Evolutionary conservation across 2,113 vertebrate species (phyloP), one percentile per base, ranked within the genome.

Genomic region (Anser cygnoides): DNA sequence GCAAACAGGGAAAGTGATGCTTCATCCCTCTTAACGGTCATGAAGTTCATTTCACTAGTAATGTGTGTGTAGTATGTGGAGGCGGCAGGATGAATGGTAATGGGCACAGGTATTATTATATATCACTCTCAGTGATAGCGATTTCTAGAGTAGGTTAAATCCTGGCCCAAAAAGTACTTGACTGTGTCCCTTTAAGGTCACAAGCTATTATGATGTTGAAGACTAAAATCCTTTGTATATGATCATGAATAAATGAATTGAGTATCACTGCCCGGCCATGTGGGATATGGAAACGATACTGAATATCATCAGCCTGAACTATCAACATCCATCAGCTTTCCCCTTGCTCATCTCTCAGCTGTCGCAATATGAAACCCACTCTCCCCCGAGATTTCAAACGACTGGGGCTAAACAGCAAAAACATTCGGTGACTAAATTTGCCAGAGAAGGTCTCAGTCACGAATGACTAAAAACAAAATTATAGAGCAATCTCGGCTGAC

Each of bases 391-490:
- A 94, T 90, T 96, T 96, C 87, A 92, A 96, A 91, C 7, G 74
- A 94, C 75, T 93, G 75, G 94, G 96, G 95, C 96, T 96, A 97
- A 94, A 97, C 89, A 94, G 93, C 92, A 94, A 96, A 97, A 96
- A 95, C 90, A 95, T 94, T 97, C 31, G 1, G 89, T 96, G 96
- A 96, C 96, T 97, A 97, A 95, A 97, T 97, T 96, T 97, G 92
- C 96, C 95, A 96, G 96, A 96, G 97, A 97, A 96, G 97, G 97
- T 96, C 97, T 97, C 97, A 97, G 96, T 97, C 97, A 97, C 95
- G 94, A 97, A 97, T 97, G 96, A 97, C 96, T 97, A 97, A 97
- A 97, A 97, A 97, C 97, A 97, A 97, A 97, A 97, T 97, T 97
- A 97, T 90, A 97, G 96, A 97, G 96, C 97, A 97, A 97, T 97